These are phyloP conservation scores for Arge pagana DNA, from an alignment of 2,888 invertebrate species.

Conservation along the genomic window DNA sequence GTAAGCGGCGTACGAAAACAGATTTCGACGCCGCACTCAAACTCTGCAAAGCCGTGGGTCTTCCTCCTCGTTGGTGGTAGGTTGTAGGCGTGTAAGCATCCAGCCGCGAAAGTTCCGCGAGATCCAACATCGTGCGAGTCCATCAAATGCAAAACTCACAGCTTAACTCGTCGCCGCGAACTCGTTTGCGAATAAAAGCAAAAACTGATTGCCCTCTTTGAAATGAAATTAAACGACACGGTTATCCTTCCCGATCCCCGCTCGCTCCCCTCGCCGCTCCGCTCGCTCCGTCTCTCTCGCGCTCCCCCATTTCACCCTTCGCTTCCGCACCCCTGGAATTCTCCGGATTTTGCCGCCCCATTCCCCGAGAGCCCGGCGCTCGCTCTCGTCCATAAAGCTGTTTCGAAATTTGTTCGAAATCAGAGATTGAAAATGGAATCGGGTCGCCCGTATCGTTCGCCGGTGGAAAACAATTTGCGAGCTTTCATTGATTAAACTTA, in stretches of 20 bases:
- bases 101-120: too few species aligned
- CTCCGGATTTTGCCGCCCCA: constrained; percentile 39
- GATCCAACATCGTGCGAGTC: constrained; percentile 10
- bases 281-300: constrained; percentile 12
- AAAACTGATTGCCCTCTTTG: constrained; percentile 19
- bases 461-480: constrained; percentile 11
- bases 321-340: constrained; percentile 27
- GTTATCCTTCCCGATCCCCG: constrained; percentile 22
- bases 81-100: too few species aligned
- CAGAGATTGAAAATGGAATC: constrained; percentile 13
- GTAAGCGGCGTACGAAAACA: too few species aligned
- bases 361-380: constrained; percentile 21
- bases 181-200: constrained; percentile 11
- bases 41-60: too few species aligned
- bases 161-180: constrained; percentile 12
- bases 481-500: constrained; percentile 7
- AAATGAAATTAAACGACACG: constrained; percentile 19
- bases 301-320: constrained; percentile 22
- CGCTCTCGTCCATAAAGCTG: constrained; percentile 17
- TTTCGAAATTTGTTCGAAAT: constrained; percentile 15
- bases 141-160: constrained; percentile 9
- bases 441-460: background rate
- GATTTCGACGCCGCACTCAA: too few species aligned
- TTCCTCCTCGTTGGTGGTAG: too few species aligned
- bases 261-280: constrained; percentile 26